These are phyloP conservation scores for Parthenolecanium corni DNA, from an alignment of 2,888 invertebrate genomes.

Conservation along the genomic window DNA sequence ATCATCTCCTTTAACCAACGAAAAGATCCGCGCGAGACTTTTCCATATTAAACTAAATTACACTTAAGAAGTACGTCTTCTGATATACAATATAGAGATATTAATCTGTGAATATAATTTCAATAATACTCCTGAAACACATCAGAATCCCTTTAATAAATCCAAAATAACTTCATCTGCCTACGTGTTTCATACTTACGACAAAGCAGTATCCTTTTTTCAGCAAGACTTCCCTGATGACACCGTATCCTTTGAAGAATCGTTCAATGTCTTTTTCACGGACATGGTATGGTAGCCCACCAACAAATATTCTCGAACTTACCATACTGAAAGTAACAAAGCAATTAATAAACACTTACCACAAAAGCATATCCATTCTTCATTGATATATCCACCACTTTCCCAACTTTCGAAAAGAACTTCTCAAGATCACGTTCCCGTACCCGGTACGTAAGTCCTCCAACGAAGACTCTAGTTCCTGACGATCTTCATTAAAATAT, in stretches of 20 bases:
- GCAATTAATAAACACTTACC: constrained; percentile 52
- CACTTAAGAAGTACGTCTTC: no score
- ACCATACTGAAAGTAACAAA: constrained; percentile 30
- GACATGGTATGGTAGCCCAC: constrained; percentile 72
- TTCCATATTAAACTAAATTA: no score
- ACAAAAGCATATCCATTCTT: constrained; percentile 98
- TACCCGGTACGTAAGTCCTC: constrained; percentile 72
- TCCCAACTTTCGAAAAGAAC: constrained; percentile 91
- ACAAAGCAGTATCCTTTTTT: constrained; percentile 98
- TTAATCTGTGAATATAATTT: no score
- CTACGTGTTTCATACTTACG: constrained; percentile 56
- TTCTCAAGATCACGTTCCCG: constrained; percentile 89
- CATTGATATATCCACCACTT: constrained; percentile 83
- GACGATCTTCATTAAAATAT: constrained; percentile 27
- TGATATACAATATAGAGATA: no score
- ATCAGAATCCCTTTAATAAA: no score
- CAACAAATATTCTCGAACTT: constrained; percentile 54
- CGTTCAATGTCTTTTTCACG: constrained; percentile 88
- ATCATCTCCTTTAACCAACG: no score
- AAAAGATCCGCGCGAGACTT: no score
- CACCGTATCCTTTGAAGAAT: constrained; percentile 91
- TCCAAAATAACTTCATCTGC: no score
- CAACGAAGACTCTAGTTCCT: constrained; percentile 74
- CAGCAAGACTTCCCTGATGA: constrained; percentile 83
- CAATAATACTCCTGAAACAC: no score